These are phyloP conservation scores for Chloropsis cyanopogon DNA, from an alignment of 2,113 vertebrate genomes.

Conservation along the genomic window DNA sequence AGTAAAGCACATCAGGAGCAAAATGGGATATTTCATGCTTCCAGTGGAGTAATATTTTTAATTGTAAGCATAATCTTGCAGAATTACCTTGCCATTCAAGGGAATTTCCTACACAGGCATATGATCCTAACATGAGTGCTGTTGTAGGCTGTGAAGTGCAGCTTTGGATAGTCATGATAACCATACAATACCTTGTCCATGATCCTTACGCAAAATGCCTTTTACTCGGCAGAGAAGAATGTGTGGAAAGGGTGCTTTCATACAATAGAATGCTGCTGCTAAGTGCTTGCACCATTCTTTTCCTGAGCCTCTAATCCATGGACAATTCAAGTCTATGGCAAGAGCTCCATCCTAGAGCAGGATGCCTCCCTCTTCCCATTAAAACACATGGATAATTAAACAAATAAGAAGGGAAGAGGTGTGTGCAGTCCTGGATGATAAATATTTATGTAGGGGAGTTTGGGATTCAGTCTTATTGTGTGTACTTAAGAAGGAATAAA, in stretches of 20 bases:
- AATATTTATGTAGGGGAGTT: background rate
- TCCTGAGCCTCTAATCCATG: background rate
- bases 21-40: background rate
- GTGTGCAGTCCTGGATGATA: background rate
- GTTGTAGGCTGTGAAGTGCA: background rate
- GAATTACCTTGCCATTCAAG: background rate
- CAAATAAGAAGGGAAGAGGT: background rate
- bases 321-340: background rate
- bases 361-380: background rate
- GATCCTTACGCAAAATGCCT: background rate
- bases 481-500: conserved; percentile 30
- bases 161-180: background rate
- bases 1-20: background rate
- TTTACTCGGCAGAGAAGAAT: background rate
- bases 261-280: background rate
- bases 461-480: background rate
- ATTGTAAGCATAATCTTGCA: background rate
- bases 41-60: background rate
- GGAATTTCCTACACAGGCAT: background rate
- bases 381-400: background rate
- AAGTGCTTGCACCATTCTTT: background rate
- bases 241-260: background rate
- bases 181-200: background rate
- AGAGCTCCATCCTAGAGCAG: background rate
- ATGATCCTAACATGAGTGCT: background rate